Percentiles rank a stretch among this genome's conserved stretches.
phyloP scores from a whole-genome alignment of 92 coral and sea anemone genomes.

The Nematostella vectensis region DNA sequence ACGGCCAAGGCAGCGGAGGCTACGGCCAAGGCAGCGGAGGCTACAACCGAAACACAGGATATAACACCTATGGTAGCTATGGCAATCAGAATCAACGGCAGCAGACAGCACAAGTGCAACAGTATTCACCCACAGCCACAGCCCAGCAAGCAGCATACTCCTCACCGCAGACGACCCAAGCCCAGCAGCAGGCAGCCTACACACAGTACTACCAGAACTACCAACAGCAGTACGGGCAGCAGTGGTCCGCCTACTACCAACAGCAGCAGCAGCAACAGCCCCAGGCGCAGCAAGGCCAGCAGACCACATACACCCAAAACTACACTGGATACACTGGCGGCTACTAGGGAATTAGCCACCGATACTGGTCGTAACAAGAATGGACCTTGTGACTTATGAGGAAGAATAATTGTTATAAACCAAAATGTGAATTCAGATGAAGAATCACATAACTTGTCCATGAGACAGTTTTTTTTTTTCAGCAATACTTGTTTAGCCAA shows the following conservation, averaged over 20 bases:
- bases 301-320: conserved; percentile 1
- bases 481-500: too few relatives aligned
- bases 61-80: conserved; percentile 2
- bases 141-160: neutral
- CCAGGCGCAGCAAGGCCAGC: conserved; percentile 29
- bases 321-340: neutral
- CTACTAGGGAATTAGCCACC: neutral
- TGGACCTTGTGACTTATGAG: too few relatives aligned
- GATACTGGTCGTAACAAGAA: too few relatives aligned
- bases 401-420: too few relatives aligned
- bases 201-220: conserved; percentile 52
- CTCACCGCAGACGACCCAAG: conserved; percentile 14
- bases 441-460: too few relatives aligned
- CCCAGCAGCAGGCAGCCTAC: conserved; percentile 33
- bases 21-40: conserved; percentile 16
- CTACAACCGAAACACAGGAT: conserved; percentile 1
- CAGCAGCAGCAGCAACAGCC: conserved; percentile 34
- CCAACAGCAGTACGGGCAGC: conserved; percentile 42
- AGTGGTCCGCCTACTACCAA: conserved; percentile 7
- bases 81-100: too few relatives aligned
- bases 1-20: conserved; percentile 7
- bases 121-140: too few relatives aligned
- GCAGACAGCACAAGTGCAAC: too few relatives aligned
- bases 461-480: too few relatives aligned
- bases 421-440: too few relatives aligned